Percentiles rank a stretch among this genome's conserved stretches.
Evolutionary conservation across 2,797 vertebrate genomes (phyloP).

Genomic region (Furcifer pardalis): DNA sequence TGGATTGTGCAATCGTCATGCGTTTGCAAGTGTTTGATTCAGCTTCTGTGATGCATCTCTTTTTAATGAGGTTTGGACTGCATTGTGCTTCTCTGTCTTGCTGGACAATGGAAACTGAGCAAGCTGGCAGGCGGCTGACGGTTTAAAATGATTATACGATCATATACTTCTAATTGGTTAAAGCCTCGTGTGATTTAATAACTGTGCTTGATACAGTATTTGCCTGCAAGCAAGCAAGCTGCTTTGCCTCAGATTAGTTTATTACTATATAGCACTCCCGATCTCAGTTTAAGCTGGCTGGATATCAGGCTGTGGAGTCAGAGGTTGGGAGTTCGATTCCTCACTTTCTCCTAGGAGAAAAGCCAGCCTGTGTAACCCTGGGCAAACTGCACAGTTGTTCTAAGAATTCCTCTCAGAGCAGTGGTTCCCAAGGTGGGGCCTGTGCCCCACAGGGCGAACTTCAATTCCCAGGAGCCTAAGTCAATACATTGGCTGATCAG

Average conservation of each 20-base stretch:
- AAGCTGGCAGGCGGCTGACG: background rate
- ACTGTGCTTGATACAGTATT: background rate
- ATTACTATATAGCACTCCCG: too few species aligned
- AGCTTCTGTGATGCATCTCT: background rate
- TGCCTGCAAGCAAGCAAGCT: background rate
- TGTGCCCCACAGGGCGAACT: too few species aligned
- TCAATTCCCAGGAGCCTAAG: too few species aligned
- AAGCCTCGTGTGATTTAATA: conserved; percentile 20
- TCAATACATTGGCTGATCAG: too few species aligned
- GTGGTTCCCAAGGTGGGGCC: too few species aligned
- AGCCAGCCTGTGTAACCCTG: too few species aligned
- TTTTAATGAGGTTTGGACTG: background rate
- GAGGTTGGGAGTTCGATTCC: too few species aligned
- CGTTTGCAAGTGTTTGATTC: background rate
- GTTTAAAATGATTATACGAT: conserved; percentile 11
- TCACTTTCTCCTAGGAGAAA: too few species aligned
- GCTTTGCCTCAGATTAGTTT: background rate
- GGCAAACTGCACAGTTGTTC: too few species aligned
- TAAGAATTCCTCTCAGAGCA: too few species aligned
- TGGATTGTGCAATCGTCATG: background rate
- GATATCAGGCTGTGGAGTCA: too few species aligned
- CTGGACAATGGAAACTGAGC: background rate
- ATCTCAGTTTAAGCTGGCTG: background rate
- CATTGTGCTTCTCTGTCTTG: background rate
- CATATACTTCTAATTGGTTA: conserved; percentile 31